phyloP scores from a whole-genome alignment of 1,140 invertebrate genomes.

The Drosophila pruinosa region DNA sequence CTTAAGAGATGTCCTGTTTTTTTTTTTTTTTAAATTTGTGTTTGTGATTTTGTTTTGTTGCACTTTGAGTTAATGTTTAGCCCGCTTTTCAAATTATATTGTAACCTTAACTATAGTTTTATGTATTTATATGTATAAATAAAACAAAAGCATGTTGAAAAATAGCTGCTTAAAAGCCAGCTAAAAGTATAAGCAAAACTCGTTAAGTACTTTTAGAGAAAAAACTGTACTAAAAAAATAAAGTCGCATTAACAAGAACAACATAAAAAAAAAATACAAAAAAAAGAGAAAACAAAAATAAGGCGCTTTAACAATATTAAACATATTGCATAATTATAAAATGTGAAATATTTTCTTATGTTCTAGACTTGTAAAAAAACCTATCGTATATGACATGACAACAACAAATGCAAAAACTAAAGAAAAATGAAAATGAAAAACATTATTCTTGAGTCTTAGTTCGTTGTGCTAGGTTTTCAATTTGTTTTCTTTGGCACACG shows the following conservation, averaged over 20 bases:
- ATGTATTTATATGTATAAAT: constrained; percentile 80
- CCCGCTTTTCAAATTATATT: constrained; percentile 54
- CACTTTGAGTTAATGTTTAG: constrained; percentile 67
- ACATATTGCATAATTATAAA: constrained; percentile 69
- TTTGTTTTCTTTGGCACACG: constrained; percentile 55
- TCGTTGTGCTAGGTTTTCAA: constrained; percentile 62
- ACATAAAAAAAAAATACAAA: constrained; percentile 25
- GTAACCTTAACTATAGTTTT: constrained; percentile 71
- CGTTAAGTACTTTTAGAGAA: constrained; percentile 80
- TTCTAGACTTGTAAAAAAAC: constrained; percentile 73
- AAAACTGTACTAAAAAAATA: constrained; percentile 63
- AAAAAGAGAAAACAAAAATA: constrained; percentile 28
- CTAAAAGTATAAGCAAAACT: constrained; percentile 72
- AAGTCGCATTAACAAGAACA: constrained; percentile 65
- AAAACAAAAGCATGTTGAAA: constrained; percentile 65
- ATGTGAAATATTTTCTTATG: constrained; percentile 76
- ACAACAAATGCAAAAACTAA: constrained; percentile 28
- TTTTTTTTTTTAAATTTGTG: constrained; percentile 24
- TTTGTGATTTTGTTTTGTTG: constrained; percentile 61
- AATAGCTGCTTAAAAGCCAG: constrained; percentile 65
- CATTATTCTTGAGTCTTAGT: constrained; percentile 61
- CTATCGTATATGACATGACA: constrained; percentile 58
- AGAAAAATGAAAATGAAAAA: constrained; percentile 25
- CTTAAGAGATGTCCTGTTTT: constrained; percentile 21
- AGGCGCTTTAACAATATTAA: constrained; percentile 72